Conservation (phyloP, 2,797 vertebrate genomes). For the Xenopus petersii region DNA sequence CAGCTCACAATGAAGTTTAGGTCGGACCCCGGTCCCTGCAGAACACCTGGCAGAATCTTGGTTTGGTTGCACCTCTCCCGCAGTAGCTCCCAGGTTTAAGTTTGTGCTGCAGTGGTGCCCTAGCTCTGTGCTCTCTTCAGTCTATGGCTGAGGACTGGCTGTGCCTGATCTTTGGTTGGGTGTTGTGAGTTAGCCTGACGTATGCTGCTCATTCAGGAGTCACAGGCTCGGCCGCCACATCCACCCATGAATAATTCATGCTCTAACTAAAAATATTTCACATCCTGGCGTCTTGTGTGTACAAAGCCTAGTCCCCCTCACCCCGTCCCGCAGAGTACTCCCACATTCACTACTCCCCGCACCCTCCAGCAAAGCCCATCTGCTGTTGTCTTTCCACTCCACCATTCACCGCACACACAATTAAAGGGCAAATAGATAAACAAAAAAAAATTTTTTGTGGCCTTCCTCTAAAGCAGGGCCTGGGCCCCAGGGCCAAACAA, state of each 20-base stretch:
- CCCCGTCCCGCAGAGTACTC: slow-evolving; percentile 2
- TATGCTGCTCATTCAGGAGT: slow-evolving; percentile 22
- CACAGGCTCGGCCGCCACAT: slow-evolving; percentile 36
- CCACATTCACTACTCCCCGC: not conserved
- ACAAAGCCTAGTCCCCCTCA: slow-evolving; percentile 5
- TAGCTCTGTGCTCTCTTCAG: no score
- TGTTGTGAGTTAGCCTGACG: slow-evolving; percentile 25
- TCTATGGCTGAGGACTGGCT: not conserved
- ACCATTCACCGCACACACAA: no score
- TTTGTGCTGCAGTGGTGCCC: no score
- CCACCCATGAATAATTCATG: slow-evolving; percentile 45
- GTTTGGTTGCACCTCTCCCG: no score
- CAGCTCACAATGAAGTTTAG: not conserved
- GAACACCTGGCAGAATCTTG: no score
- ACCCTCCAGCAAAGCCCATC: no score
- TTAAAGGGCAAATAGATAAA: no score
- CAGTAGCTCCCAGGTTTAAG: no score
- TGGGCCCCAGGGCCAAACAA: no score
- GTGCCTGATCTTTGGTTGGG: slow-evolving; percentile 14
- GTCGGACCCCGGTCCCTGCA: not conserved
- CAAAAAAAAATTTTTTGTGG: no score
- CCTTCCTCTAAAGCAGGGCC: no score
- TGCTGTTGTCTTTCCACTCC: no score
- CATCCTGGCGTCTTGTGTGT: slow-evolving; percentile 30
- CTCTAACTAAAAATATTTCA: slow-evolving; percentile 31